These are phyloP conservation scores for Brachionus rotundiformis DNA, from an alignment of 1,140 invertebrate genomes.

Conservation along the genomic window DNA sequence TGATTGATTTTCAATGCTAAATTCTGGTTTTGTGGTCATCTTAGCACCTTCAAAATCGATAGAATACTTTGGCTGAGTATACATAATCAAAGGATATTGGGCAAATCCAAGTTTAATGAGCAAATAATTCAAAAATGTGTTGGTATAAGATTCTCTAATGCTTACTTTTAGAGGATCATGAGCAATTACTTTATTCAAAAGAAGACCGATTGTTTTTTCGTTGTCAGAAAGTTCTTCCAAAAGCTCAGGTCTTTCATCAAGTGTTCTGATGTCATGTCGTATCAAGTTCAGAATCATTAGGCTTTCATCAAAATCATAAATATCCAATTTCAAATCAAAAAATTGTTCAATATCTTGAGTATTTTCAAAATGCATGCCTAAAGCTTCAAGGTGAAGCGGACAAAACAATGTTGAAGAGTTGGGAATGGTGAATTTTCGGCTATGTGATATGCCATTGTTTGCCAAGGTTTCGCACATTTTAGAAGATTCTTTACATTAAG, in stretches of 20 bases:
- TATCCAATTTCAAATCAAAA: not conserved
- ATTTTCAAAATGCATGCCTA: slow-evolving; percentile 9
- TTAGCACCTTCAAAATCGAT: not conserved
- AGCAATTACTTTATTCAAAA: slow-evolving; percentile 4
- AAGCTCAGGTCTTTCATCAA: slow-evolving; percentile 13
- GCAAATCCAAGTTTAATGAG: slow-evolving; percentile 4
- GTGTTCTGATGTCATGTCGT: not conserved
- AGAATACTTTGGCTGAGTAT: slow-evolving; percentile 6
- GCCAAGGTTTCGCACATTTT: not conserved
- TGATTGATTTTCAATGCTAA: slow-evolving; percentile 10
- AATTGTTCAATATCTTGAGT: not conserved
- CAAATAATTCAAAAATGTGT: slow-evolving; percentile 40
- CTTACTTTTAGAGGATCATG: slow-evolving; percentile 29
- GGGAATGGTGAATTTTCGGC: not conserved
- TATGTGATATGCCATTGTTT: too few relatives aligned
- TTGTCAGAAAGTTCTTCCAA: slow-evolving; percentile 3
- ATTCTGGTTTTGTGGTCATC: not conserved
- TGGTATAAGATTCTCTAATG: slow-evolving; percentile 31
- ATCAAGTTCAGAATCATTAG: slow-evolving; percentile 5
- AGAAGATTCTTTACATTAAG: not conserved
- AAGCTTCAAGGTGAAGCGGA: not conserved
- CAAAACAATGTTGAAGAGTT: not conserved
- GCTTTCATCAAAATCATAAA: slow-evolving; percentile 1
- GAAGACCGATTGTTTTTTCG: slow-evolving; percentile 19
- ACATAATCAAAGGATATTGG: slow-evolving; percentile 1